These are phyloP conservation scores for Spialia ferax DNA, from an alignment of 2,888 invertebrate genomes.

Conservation along the genomic window DNA sequence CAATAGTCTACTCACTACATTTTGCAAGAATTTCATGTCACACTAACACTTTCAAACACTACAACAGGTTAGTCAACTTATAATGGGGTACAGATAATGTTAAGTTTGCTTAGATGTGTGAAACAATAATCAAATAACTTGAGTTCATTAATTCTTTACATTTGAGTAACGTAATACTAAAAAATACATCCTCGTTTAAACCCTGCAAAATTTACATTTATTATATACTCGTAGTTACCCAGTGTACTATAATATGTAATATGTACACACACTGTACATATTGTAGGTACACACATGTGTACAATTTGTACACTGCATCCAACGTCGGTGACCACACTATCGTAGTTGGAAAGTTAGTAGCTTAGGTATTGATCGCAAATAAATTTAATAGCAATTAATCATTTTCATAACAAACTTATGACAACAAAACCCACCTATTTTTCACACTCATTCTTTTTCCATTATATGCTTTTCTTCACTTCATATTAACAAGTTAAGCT, in stretches of 20 bases:
- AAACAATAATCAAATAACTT: no score
- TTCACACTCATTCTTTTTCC: neutral
- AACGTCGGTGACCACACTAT: slow-evolving; percentile 29
- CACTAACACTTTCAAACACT: neutral
- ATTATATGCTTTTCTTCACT: neutral
- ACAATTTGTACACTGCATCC: slow-evolving; percentile 34
- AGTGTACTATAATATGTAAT: no score
- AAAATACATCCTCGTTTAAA: neutral
- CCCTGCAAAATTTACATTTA: slow-evolving; percentile 2
- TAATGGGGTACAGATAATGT: slow-evolving; percentile 23
- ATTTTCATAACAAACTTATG: neutral
- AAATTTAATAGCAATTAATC: neutral
- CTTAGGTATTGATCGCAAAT: no score
- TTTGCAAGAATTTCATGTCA: neutral
- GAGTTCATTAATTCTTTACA: neutral
- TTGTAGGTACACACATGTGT: neutral
- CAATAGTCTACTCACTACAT: neutral
- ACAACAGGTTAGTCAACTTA: slow-evolving; percentile 2
- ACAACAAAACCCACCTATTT: neutral
- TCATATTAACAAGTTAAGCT: neutral
- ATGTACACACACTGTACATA: no score
- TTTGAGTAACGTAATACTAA: no score
- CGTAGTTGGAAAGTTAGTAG: no score
- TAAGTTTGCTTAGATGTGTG: slow-evolving; percentile 13
- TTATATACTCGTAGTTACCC: no score